Evolutionary conservation across 23 tunicate species (phyloP).

Genomic region (Corella eumyota): DNA sequence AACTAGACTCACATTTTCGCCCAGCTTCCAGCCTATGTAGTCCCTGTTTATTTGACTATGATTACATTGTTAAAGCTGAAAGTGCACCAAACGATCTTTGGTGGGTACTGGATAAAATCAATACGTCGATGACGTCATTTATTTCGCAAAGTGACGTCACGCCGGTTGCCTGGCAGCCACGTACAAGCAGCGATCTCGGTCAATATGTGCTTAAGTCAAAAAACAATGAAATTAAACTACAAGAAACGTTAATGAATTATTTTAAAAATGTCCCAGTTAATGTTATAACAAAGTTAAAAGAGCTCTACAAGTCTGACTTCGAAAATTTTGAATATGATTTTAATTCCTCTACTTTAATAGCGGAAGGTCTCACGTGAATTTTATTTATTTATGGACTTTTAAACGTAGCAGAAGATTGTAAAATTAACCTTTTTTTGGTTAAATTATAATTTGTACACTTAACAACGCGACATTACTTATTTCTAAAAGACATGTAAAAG

Average conservation of each 20-base stretch:
- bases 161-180: not conserved
- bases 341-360: constrained; percentile 1
- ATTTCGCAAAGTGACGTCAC: constrained; percentile 7
- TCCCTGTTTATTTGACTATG: constrained; percentile 38
- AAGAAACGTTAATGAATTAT: constrained; percentile 1
- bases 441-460: too few species aligned
- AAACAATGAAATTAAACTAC: not conserved
- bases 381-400: too few species aligned
- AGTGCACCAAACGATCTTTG: constrained; percentile 41
- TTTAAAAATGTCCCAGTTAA: constrained; percentile 21
- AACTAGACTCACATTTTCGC: constrained; percentile 8
- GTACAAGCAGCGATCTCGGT: not conserved
- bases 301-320: constrained; percentile 23
- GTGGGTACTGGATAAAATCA: constrained; percentile 36
- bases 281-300: constrained; percentile 11
- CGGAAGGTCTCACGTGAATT: constrained; percentile 11
- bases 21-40: constrained; percentile 1
- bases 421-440: too few species aligned
- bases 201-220: not conserved
- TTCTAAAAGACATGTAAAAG: too few species aligned
- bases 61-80: constrained; percentile 44
- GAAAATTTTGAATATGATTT: constrained; percentile 35
- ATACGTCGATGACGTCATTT: constrained; percentile 34
- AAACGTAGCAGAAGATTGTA: too few species aligned
- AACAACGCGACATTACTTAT: too few species aligned